Evolutionary conservation across 2,797 vertebrate species (phyloP).

Genomic region (Lagorchestes hirsutus): DNA sequence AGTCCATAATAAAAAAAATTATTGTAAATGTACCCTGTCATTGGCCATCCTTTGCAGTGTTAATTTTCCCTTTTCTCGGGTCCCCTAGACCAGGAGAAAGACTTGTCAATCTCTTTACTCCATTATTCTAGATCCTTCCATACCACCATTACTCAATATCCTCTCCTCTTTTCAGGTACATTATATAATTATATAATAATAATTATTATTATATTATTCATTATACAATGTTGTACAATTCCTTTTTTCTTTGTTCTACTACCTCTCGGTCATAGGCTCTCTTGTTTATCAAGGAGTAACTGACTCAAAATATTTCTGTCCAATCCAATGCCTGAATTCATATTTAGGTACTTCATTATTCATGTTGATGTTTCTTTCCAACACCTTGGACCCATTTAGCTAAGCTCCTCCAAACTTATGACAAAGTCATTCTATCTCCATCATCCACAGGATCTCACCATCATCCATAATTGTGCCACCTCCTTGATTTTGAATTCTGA

Average conservation of each 20-base stretch:
- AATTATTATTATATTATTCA: too few species aligned
- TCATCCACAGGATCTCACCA: neutral
- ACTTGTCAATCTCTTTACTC: neutral
- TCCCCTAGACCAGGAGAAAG: neutral
- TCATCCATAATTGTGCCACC: neutral
- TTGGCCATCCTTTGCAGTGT: neutral
- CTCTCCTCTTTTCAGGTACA: neutral
- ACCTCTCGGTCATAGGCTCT: neutral
- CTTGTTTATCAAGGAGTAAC: neutral
- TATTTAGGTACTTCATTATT: neutral
- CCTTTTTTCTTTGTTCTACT: neutral
- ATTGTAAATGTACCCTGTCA: neutral
- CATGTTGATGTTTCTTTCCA: neutral
- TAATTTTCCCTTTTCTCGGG: neutral
- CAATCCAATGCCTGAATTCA: neutral
- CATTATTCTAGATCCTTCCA: neutral
- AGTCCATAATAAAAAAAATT: neutral
- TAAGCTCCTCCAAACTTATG: neutral
- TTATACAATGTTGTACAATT: neutral
- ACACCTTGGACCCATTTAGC: neutral
- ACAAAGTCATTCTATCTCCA: neutral
- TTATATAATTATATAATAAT: neutral
- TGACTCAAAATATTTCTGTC: neutral
- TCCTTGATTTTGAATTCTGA: neutral
- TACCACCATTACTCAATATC: neutral